A percentile compares a stretch with the other conserved stretches of the same genome.
phyloP scores from a whole-genome alignment of 2,888 invertebrate genomes.

The Cheiracanthium punctorium region DNA sequence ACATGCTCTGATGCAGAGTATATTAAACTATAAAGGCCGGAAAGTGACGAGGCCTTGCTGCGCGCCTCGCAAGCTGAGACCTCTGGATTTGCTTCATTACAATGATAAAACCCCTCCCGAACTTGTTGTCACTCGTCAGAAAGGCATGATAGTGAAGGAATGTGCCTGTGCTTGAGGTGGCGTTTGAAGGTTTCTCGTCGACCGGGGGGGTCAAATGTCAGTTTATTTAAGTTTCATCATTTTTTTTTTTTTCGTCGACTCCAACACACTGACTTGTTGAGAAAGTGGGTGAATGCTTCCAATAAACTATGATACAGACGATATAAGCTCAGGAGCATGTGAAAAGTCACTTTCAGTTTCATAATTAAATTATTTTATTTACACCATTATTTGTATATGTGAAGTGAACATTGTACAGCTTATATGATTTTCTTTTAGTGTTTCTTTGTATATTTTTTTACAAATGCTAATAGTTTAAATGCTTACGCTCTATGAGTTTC shows the following conservation, averaged over 20 bases:
- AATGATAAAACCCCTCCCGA: conserved; percentile 81
- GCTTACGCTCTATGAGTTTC: background rate
- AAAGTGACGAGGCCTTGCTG: conserved; percentile 81
- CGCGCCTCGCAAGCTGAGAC: conserved; percentile 82
- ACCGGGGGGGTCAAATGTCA: background rate
- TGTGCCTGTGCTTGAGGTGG: conserved; percentile 80
- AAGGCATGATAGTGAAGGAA: conserved; percentile 83
- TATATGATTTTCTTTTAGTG: background rate
- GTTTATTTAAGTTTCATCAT: background rate
- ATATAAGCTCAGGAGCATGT: background rate
- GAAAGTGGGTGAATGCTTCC: background rate
- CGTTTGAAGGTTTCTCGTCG: too few species aligned
- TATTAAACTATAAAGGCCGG: conserved; percentile 81
- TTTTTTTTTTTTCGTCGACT: background rate
- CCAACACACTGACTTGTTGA: background rate
- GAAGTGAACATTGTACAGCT: conserved; percentile 19
- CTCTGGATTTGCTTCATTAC: conserved; percentile 82
- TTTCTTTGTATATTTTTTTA: conserved; percentile 7
- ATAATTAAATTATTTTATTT: conserved; percentile 19
- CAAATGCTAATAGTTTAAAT: background rate
- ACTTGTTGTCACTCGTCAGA: conserved; percentile 83
- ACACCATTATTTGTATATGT: conserved; percentile 8
- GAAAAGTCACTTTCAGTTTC: conserved; percentile 2
- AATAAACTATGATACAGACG: background rate
- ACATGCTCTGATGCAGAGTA: conserved; percentile 83